These are phyloP conservation scores for Planococcus citri DNA, from an alignment of 1,140 invertebrate genomes.

Conservation along the genomic window DNA sequence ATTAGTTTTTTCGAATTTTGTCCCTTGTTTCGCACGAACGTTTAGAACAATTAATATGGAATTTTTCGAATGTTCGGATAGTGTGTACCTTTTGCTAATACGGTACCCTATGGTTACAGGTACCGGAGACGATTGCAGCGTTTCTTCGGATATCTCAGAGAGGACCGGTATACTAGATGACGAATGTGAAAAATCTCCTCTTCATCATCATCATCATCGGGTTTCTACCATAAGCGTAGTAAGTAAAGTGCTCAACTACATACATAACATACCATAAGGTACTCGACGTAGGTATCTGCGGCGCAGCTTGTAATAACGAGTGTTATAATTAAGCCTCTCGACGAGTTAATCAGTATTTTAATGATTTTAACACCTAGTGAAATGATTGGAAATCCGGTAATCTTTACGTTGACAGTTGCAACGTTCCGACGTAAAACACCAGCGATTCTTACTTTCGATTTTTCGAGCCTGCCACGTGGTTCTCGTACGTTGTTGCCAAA, in stretches of 20 bases:
- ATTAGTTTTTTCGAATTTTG: no score
- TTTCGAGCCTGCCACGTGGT: background rate
- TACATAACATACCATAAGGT: no score
- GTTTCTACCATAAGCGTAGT: conserved; percentile 25
- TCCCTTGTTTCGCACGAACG: background rate
- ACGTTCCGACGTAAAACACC: background rate
- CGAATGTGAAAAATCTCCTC: conserved; percentile 12
- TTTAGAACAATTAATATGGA: background rate
- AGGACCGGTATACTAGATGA: conserved; percentile 1
- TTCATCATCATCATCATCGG: no score
- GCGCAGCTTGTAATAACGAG: no score
- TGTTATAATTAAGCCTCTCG: no score
- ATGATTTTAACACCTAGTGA: no score
- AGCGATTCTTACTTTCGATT: conserved; percentile 7
- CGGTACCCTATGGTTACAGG: background rate
- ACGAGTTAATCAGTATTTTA: no score
- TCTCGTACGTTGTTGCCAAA: background rate
- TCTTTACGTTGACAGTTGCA: no score
- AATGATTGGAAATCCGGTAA: no score
- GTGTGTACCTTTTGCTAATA: background rate
- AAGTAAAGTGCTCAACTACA: no score
- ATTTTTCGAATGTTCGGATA: background rate
- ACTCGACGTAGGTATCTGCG: no score
- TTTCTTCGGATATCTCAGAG: conserved; percentile 10
- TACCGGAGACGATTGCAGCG: conserved; percentile 9